Conservation (phyloP, 2,113 vertebrate genomes). For the Xenotilapia longispinis region DNA sequence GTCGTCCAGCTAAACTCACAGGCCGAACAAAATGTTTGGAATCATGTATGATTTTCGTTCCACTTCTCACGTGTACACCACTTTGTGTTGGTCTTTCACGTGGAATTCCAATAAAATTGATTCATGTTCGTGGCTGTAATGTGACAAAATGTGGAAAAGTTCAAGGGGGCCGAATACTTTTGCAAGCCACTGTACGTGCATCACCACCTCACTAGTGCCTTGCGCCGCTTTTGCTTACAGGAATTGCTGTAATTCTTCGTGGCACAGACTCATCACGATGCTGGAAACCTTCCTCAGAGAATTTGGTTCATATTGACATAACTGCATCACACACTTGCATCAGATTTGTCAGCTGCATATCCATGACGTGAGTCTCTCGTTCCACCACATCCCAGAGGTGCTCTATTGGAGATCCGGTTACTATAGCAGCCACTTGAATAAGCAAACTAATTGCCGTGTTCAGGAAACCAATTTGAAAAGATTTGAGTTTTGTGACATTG, state of each 20-base stretch:
- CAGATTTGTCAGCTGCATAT: background rate
- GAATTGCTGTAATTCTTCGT: background rate
- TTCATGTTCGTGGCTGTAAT: background rate
- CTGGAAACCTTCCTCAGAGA: background rate
- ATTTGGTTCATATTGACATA: background rate
- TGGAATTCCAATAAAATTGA: background rate
- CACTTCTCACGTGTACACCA: rapidly evolving
- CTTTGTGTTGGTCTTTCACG: rapidly evolving
- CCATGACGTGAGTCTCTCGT: background rate
- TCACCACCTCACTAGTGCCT: background rate
- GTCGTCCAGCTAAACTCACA: rapidly evolving
- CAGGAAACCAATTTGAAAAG: background rate
- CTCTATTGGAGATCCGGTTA: background rate
- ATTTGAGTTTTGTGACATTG: background rate
- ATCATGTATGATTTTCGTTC: background rate
- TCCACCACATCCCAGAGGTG: background rate
- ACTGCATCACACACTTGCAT: background rate
- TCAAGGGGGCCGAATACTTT: background rate
- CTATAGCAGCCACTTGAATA: background rate
- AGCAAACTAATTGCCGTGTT: background rate
- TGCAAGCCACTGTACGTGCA: background rate
- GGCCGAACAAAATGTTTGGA: rapidly evolving
- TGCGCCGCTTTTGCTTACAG: background rate
- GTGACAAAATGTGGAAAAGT: background rate
- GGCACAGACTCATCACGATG: background rate